Conservation (phyloP, 2,113 vertebrate species). For the Sorex fumeus region DNA sequence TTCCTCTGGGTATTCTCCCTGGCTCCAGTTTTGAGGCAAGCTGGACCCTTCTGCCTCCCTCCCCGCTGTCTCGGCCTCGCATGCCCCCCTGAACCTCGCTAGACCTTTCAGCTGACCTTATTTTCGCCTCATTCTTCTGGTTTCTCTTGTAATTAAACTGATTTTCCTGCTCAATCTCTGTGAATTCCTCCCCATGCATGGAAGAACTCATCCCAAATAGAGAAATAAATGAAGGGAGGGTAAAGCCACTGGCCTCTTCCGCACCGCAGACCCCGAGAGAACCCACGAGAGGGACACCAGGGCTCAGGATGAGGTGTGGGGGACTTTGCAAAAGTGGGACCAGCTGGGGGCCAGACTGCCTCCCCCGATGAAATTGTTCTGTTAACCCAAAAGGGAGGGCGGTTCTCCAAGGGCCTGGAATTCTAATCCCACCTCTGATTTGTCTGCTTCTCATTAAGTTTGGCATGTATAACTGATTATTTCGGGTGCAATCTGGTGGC, state of each 20-base stretch:
- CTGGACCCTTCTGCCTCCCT: not conserved
- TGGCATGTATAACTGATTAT: conserved; percentile 84
- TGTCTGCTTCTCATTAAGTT: conserved; percentile 85
- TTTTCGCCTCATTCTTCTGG: conserved; percentile 88
- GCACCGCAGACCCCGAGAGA: conserved; percentile 78
- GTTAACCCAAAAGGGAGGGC: conserved; percentile 83
- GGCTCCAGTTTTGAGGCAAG: not conserved
- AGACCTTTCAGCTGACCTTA: conserved; percentile 87
- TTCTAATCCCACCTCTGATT: conserved; percentile 85
- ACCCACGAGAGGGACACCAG: conserved; percentile 81
- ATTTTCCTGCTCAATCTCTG: conserved; percentile 89
- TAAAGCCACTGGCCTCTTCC: conserved; percentile 75
- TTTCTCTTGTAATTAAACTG: conserved; percentile 89
- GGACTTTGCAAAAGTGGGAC: conserved; percentile 57
- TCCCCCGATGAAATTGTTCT: conserved; percentile 71
- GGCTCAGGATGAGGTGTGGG: conserved; percentile 73
- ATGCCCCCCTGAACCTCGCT: conserved; percentile 60
- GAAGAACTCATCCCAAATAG: conserved; percentile 85
- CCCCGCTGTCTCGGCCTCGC: not conserved
- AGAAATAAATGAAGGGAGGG: conserved; percentile 88
- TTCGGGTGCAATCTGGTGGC: conserved; percentile 82
- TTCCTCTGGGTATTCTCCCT: conserved; percentile 46
- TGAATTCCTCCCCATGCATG: conserved; percentile 84
- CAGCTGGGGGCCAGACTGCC: conserved; percentile 69
- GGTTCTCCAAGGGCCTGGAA: conserved; percentile 86